Percentiles rank a stretch among this genome's conserved stretches.
These are phyloP conservation scores for Bellardia pandia DNA, from an alignment of 2,888 invertebrate genomes.

Conservation along the genomic window DNA sequence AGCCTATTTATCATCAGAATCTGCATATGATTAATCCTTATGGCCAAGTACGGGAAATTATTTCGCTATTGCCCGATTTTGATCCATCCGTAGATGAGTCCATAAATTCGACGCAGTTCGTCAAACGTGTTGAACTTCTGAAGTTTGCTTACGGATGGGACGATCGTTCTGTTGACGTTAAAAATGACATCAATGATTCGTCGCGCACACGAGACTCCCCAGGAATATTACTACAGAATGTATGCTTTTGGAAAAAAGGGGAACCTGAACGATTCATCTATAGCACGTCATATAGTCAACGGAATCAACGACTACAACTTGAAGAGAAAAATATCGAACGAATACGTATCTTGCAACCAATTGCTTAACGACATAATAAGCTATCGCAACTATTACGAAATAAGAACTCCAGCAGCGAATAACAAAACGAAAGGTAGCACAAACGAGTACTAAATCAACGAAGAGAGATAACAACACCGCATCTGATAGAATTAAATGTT, in stretches of 20 bases:
- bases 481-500: slow-evolving; percentile 32
- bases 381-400: slow-evolving; percentile 62
- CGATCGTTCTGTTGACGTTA: neutral
- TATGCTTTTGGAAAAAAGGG: slow-evolving; percentile 50
- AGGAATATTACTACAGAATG: slow-evolving; percentile 66
- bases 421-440: no score
- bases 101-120: no score
- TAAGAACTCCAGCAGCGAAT: neutral
- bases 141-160: no score
- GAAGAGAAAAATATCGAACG: slow-evolving; percentile 64
- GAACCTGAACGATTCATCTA: slow-evolving; percentile 57
- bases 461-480: neutral
- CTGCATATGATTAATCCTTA: no score
- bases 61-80: no score
- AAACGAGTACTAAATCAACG: neutral
- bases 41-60: no score
- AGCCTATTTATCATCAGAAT: no score
- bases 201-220: neutral
- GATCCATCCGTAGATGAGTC: no score
- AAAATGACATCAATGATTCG: slow-evolving; percentile 56
- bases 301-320: slow-evolving; percentile 66
- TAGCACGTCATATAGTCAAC: slow-evolving; percentile 66
- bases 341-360: slow-evolving; percentile 46
- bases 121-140: no score
- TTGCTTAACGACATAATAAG: slow-evolving; percentile 41